Percentiles rank a stretch among this genome's conserved stretches.
Evolutionary conservation across 37 sponge, comb jelly and placozoan genomes (phyloP).

Genomic region (Lycopodina hypogea): DNA sequence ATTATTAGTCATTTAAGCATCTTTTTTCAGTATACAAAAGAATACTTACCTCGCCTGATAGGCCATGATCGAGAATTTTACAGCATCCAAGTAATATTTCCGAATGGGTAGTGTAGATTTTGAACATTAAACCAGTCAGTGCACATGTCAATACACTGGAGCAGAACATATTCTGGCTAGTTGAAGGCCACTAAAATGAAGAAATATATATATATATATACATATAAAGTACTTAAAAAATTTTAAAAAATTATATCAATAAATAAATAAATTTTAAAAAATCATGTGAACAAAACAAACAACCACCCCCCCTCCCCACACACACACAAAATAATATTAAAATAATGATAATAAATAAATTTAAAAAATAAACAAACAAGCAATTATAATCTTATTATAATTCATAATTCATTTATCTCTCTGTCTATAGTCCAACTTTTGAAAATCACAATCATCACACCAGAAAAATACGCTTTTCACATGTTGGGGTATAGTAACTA

Average conservation of each 20-base stretch:
- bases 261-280: background rate
- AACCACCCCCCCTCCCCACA: too few species aligned
- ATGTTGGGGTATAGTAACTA: background rate
- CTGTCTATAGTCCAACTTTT: too few species aligned
- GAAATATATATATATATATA: background rate
- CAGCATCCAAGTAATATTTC: slow-evolving; percentile 18
- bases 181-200: slow-evolving; percentile 51
- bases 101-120: slow-evolving; percentile 46
- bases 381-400: too few species aligned
- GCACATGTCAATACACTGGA: background rate
- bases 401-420: too few species aligned
- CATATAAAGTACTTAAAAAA: background rate
- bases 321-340: too few species aligned
- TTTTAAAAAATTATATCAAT: background rate
- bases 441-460: too few species aligned
- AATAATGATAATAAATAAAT: too few species aligned
- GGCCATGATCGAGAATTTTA: background rate
- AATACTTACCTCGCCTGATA: background rate
- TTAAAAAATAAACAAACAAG: too few species aligned
- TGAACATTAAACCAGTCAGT: slow-evolving; percentile 50
- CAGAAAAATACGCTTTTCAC: background rate
- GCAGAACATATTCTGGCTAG: slow-evolving; percentile 10
- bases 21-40: too few species aligned
- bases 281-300: too few species aligned
- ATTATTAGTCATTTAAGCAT: too few species aligned